Percentiles rank a stretch among this genome's conserved stretches.
Conservation (phyloP, 2,888 invertebrate genomes). For the Antitype chi region DNA sequence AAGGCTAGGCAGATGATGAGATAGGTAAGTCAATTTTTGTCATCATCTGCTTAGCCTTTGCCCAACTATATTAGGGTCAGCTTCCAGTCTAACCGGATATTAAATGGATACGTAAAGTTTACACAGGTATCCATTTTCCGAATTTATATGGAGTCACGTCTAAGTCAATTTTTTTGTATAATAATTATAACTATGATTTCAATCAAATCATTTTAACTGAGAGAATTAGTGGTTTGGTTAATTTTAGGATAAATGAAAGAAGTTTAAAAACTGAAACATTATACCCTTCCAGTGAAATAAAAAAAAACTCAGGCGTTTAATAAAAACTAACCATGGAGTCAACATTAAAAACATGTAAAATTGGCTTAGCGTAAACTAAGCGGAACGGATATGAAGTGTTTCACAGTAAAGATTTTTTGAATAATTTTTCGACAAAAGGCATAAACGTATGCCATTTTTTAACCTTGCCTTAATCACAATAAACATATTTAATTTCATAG, state of each 20-base stretch:
- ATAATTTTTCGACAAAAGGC: not conserved
- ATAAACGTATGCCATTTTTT: not conserved
- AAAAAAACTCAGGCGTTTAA: not conserved
- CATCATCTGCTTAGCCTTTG: not conserved
- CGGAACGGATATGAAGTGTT: conserved; percentile 1
- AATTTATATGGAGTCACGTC: no score
- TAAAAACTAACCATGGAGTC: not conserved
- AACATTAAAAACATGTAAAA: not conserved
- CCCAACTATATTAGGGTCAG: not conserved
- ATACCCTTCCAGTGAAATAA: no score
- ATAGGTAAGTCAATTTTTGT: not conserved
- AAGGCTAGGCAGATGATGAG: no score
- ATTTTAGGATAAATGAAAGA: not conserved
- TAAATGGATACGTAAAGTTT: not conserved
- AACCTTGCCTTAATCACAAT: no score
- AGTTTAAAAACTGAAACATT: not conserved
- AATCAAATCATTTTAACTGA: not conserved
- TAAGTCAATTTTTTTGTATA: no score
- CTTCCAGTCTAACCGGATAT: not conserved
- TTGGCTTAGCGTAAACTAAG: not conserved
- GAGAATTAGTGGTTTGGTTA: not conserved
- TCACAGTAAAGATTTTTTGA: not conserved
- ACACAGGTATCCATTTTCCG: no score
- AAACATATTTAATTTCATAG: no score
- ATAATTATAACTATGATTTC: not conserved